Evolutionary conservation across 1,140 invertebrate species (phyloP), one percentile per base, ranked within the genome.

Genomic region (Bombus superbus): DNA sequence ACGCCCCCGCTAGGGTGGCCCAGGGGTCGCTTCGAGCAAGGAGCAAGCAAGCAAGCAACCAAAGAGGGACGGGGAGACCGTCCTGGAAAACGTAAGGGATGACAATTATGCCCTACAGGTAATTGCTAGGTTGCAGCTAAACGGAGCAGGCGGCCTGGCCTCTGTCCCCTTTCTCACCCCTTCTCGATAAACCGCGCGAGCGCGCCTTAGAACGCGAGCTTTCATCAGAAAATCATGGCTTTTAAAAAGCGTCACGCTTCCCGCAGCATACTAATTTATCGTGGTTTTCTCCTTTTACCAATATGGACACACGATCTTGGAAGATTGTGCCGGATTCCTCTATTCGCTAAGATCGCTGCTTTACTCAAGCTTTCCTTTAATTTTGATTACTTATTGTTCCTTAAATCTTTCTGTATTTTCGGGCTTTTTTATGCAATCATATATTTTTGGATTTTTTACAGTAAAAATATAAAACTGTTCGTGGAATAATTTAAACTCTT

Each of bases 61-160:
- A 62, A n/a, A 62, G 59, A 13, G 69, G 79, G 77, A 81, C 84
- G 85, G 79, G 86, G 87, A 68, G 81, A 81, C 88, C 88, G 88
- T 91, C 87, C 86, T 91, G 91, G 93, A 93, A 94, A 94, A 93
- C 91, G 91, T 92, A 93, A 92, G 90, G 93, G 94, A 95, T 95
- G 94, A 95, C 94, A 95, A 95, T 95, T 95, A 95, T 94, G 93
- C 92, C 93, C 91, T 94, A 93, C 92, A 93, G 92, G 90, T 94
- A 95, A 95, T 94, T 94, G 93, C 91, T 90, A 90, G 93, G 91
- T 92, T 92, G 92, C 92, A 90, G 92, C 91, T 94, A 94, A 95
- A 94, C 91, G 93, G 91, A 89, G 78, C 89, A 85, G 85, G 88
- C 85, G 86, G 87, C 78, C 82, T 77, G 62, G 77, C 73, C 74